A percentile compares a stretch with the other conserved stretches of the same genome.
phyloP scores from a whole-genome alignment of 2,113 vertebrate genomes.

The Hyla sarda region DNA sequence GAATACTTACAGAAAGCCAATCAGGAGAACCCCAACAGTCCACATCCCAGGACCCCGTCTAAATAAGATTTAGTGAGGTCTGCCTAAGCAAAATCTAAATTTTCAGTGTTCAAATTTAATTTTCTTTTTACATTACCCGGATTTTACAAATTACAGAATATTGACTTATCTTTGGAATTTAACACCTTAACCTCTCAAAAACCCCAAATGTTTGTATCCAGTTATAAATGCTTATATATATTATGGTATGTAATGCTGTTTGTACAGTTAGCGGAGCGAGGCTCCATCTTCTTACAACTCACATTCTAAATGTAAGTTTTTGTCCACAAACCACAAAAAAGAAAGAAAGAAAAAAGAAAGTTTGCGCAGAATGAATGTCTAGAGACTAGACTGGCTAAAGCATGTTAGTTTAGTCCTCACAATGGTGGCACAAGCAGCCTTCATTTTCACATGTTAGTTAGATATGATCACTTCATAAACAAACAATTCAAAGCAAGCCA shows the following conservation, averaged over 20 bases:
- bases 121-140: not conserved
- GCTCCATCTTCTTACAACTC: not conserved
- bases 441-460: not conserved
- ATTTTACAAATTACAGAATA: not conserved
- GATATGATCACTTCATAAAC: not conserved
- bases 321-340: not conserved
- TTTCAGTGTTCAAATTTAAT: not conserved
- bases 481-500: not conserved
- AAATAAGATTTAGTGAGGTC: not conserved
- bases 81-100: not conserved
- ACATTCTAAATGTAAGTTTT: not conserved
- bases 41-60: not conserved
- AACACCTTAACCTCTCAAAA: not conserved
- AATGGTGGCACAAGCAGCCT: not conserved
- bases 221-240: not conserved
- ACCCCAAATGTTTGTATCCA: not conserved
- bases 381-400: no score
- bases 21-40: not conserved
- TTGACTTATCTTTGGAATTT: not conserved
- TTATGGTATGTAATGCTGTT: conserved; percentile 37
- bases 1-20: not conserved
- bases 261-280: conserved; percentile 1
- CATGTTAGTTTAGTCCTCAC: no score
- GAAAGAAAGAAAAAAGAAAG: no score
- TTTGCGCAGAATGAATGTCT: no score